A percentile compares a stretch with the other conserved stretches of the same genome.
Conservation (phyloP, 2,797 vertebrate genomes). For the Acanthiza pusilla region DNA sequence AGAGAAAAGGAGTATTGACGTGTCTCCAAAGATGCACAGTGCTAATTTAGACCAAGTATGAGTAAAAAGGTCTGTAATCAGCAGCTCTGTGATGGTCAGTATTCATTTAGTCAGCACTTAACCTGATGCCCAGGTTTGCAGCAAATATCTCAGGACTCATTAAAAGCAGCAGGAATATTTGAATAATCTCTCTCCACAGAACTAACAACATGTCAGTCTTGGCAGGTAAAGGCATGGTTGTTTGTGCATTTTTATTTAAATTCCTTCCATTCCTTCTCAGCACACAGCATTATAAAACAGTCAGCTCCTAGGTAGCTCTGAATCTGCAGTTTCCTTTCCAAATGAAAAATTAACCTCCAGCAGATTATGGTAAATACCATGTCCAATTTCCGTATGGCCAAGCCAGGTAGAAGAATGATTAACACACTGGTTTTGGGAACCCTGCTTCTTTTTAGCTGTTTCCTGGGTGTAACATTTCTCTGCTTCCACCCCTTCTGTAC, state of each 20-base stretch:
- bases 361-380: not conserved
- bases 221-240: not conserved
- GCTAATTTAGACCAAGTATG: not conserved
- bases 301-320: not conserved
- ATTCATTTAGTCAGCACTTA: not conserved
- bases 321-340: not conserved
- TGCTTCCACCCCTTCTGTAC: not conserved
- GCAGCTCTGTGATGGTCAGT: not conserved
- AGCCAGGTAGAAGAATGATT: not conserved
- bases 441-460: not conserved
- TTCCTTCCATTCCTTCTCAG: not conserved
- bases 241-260: not conserved
- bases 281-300: not conserved
- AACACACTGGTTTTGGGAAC: not conserved
- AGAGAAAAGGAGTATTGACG: not conserved
- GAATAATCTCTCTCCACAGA: not conserved
- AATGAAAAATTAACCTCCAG: not conserved
- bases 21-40: not conserved
- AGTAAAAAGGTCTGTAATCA: not conserved
- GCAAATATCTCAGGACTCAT: not conserved
- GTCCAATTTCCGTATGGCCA: not conserved
- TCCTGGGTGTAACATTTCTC: accelerated
- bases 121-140: not conserved
- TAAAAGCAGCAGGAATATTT: not conserved
- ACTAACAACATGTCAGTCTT: not conserved